These are phyloP conservation scores for Aurelia coerulea DNA, from an alignment of 30 jellyfish, hydroid and myxozoan genomes.

Conservation along the genomic window DNA sequence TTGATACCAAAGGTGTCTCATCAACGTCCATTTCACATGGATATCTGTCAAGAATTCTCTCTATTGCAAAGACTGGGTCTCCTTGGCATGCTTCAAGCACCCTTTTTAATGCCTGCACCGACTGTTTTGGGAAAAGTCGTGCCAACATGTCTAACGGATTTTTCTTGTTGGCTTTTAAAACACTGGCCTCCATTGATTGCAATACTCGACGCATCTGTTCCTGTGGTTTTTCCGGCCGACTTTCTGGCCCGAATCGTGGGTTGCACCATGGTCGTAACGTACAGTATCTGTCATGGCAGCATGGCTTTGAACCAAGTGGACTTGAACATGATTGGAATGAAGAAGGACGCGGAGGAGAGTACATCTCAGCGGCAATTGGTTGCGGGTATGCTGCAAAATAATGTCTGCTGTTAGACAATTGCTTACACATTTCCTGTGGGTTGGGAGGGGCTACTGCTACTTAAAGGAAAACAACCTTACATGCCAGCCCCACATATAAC, in stretches of 20 bases:
- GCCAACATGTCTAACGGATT: slow-evolving; percentile 92
- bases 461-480: no score
- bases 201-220: slow-evolving; percentile 56
- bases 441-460: no score
- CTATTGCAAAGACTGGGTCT: slow-evolving; percentile 95
- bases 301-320: slow-evolving; percentile 48
- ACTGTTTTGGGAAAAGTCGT: slow-evolving; percentile 89
- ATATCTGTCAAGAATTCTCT: slow-evolving; percentile 80
- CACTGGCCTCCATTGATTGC: slow-evolving; percentile 55
- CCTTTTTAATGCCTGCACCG: slow-evolving; percentile 67
- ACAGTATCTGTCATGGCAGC: slow-evolving; percentile 88
- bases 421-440: no score
- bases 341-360: slow-evolving; percentile 70
- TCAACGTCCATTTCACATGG: slow-evolving; percentile 82
- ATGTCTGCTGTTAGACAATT: not conserved
- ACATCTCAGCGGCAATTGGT: slow-evolving; percentile 48
- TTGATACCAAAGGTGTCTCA: slow-evolving; percentile 35
- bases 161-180: slow-evolving; percentile 52
- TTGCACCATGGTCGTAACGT: slow-evolving; percentile 70
- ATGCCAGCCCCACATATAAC: no score
- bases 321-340: slow-evolving; percentile 67
- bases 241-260: slow-evolving; percentile 52
- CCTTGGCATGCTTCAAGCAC: slow-evolving; percentile 85
- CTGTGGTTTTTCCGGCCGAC: slow-evolving; percentile 49
- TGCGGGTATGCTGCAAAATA: not conserved